Base-by-base conservation (phyloP, 1,140 invertebrate genomes). In the Pseudomyrmex cubaensis region DNA sequence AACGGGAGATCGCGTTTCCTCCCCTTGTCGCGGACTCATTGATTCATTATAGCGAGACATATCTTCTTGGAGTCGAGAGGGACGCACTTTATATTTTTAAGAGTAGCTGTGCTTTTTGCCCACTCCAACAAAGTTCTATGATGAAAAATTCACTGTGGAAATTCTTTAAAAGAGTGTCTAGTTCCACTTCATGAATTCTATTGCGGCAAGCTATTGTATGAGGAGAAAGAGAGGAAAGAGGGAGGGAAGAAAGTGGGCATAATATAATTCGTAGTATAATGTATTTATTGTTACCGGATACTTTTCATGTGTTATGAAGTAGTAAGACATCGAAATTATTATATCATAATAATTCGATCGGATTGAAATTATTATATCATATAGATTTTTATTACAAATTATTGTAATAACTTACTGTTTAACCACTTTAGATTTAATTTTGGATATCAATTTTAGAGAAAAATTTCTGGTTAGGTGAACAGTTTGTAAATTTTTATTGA, bases 31-130 rank as follows among this genome's bases (percentile, higher is more conserved):
- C 2, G 17, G 63, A 20, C 25, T 67, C 25, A 78, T 78, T 78
- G 75, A 78, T 78, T 78, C 64, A 70, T 78, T 78, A 78, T 70
- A 69, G 35, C 64, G 64, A 78, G 54, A 70, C 54, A 64, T 69
- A 57, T 46, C 54, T 70, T 22, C 59, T 48, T 59, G 54, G 17
- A 78, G 17, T 78, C 15, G 54, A 17, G 52, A 50, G 44, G 74
- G 25, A 13, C 64, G 15, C 64, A 17, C 56, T 69, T 56, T 56
- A 46, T 78, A 69, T 10, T 48, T 57, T 78, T 67, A 78, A 54
- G 52, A 70, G 44, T 64, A 78, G 64, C 64, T 78, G 64, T 35
- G 35, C 35, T 48, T 48, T 50, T 59, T 57, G 59, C 12, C 7
- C 10, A 48, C 8, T 0, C 35, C n/a, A 4, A 66, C 44, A 62